Evolutionary conservation across 1,140 invertebrate species (phyloP).

Genomic region (Diprion similis): DNA sequence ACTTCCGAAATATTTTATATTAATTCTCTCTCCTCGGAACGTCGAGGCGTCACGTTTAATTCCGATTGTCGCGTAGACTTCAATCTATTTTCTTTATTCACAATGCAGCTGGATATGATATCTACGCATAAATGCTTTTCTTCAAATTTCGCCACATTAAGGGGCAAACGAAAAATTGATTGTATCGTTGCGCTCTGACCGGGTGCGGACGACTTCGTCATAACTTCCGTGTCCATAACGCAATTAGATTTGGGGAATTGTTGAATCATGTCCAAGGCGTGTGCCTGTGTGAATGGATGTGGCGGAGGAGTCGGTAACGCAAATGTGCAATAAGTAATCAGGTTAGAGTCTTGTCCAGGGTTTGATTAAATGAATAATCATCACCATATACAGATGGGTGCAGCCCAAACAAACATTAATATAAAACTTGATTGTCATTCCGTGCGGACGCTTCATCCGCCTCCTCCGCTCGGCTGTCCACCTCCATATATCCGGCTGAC

Average conservation of each 20-base stretch:
- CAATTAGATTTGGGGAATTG: constrained; percentile 46
- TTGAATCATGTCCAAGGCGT: constrained; percentile 45
- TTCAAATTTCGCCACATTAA: too few relatives aligned
- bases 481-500: not conserved
- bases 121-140: too few relatives aligned
- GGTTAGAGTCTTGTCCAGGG: constrained; percentile 33
- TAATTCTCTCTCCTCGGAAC: not conserved
- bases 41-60: too few relatives aligned
- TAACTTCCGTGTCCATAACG: constrained; percentile 36
- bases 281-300: not conserved
- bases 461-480: not conserved
- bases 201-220: not conserved
- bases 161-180: not conserved
- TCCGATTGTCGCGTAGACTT: too few relatives aligned
- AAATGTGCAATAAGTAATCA: constrained; percentile 45
- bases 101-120: too few relatives aligned
- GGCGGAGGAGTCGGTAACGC: constrained; percentile 33
- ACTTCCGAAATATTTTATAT: not conserved
- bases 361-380: constrained; percentile 43
- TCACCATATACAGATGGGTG: constrained; percentile 22
- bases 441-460: constrained; percentile 6
- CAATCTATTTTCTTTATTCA: too few relatives aligned
- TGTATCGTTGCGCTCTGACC: not conserved
- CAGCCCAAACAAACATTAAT: constrained; percentile 32
- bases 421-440: constrained; percentile 37